A percentile compares a stretch with the other conserved stretches of the same genome.
Evolutionary conservation across 2,888 invertebrate genomes (phyloP).

Genomic region (Andricus quercusramuli): DNA sequence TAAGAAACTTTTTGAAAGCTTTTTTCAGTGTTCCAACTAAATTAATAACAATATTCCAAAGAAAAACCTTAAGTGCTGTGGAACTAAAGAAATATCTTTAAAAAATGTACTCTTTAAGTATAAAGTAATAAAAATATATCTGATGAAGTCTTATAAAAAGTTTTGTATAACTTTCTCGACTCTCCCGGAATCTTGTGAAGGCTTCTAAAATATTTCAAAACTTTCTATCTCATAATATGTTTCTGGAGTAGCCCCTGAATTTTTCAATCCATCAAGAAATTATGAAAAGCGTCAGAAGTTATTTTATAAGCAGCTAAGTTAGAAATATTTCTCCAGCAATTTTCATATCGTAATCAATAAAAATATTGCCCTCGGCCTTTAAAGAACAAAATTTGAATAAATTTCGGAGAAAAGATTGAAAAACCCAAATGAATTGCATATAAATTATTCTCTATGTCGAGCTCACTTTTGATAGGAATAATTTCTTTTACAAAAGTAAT

Average conservation of each 20-base stretch:
- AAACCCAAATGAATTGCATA: not conserved
- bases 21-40: not conserved
- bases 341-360: too few species aligned
- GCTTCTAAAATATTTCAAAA: not conserved
- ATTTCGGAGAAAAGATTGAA: not conserved
- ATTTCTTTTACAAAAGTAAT: too few species aligned
- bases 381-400: not conserved
- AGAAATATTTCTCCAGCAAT: not conserved
- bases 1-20: not conserved
- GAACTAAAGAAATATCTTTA: not conserved
- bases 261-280: too few species aligned
- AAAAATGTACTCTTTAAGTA: not conserved
- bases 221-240: not conserved
- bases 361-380: not conserved
- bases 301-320: not conserved
- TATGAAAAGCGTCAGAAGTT: not conserved
- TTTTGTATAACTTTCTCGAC: not conserved
- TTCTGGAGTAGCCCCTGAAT: not conserved
- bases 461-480: too few species aligned
- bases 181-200: not conserved
- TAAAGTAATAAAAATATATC: not conserved
- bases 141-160: not conserved
- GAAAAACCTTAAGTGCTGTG: not conserved
- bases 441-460: too few species aligned
- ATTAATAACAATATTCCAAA: not conserved